phyloP scores from a whole-genome alignment of 2,113 vertebrate species.

The Talpa occidentalis region DNA sequence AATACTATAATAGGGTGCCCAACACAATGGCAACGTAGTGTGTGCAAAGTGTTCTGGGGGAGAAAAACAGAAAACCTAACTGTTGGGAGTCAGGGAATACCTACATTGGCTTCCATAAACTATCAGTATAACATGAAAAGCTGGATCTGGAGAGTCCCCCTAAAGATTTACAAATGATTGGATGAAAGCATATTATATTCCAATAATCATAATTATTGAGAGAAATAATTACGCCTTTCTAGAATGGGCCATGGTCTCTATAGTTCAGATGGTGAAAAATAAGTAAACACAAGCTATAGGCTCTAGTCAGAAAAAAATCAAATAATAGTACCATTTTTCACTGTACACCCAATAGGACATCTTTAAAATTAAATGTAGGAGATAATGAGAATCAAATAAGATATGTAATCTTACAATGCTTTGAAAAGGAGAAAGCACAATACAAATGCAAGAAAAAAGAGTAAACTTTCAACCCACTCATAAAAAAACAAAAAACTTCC shows the following conservation, averaged over 20 bases:
- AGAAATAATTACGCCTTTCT: background rate
- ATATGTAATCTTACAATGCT: slow-evolving; percentile 8
- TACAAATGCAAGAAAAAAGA: slow-evolving; percentile 53
- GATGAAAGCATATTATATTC: background rate
- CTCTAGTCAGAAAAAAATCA: slow-evolving; percentile 20
- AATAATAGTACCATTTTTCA: background rate
- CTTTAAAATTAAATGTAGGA: slow-evolving; percentile 11
- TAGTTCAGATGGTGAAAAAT: background rate
- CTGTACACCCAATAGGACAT: background rate
- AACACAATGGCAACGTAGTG: background rate
- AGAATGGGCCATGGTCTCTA: background rate
- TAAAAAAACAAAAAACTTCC: slow-evolving; percentile 56
- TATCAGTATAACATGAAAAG: background rate
- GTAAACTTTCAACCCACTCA: slow-evolving; percentile 43
- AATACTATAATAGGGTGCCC: background rate
- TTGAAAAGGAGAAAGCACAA: slow-evolving; percentile 3
- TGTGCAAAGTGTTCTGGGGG: background rate
- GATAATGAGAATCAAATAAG: background rate
- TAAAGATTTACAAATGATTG: background rate
- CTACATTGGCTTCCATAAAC: background rate
- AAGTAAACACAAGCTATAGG: background rate
- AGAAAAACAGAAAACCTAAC: background rate
- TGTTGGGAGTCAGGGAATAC: background rate
- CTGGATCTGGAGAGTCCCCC: background rate
- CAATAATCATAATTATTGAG: background rate